Evolutionary conservation across 2,113 vertebrate species (phyloP).

Genomic region (Procapra przewalskii): DNA sequence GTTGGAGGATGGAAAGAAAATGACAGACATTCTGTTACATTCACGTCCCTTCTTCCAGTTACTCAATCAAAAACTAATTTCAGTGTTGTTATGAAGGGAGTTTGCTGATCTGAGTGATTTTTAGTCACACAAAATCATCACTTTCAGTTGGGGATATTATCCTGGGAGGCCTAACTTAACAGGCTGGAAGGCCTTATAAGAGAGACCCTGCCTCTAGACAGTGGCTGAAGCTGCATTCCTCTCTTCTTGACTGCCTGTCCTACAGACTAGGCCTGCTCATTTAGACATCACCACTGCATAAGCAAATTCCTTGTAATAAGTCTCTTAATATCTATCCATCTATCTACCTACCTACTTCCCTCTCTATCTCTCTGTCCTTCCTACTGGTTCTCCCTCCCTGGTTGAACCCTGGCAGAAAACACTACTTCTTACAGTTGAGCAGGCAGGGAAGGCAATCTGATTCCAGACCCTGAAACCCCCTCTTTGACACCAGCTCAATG

Average conservation of each 20-base stretch:
- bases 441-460: not conserved
- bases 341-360: not conserved
- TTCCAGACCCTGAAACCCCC: not conserved
- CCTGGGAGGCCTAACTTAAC: not conserved
- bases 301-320: not conserved
- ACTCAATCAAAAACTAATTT: not conserved
- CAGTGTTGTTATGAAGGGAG: not conserved
- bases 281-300: not conserved
- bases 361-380: not conserved
- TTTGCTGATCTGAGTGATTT: not conserved
- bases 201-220: not conserved
- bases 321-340: not conserved
- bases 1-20: not conserved
- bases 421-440: not conserved
- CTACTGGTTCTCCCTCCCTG: not conserved
- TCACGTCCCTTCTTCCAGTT: not conserved
- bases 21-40: not conserved
- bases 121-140: not conserved
- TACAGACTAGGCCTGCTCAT: not conserved
- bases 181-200: not conserved
- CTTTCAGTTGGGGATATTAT: not conserved
- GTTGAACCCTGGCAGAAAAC: not conserved
- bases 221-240: not conserved
- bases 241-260: not conserved
- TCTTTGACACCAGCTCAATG: not conserved